Evolutionary conservation across 2,113 vertebrate species (phyloP).

Genomic region (Neolamprologus kungweensis): DNA sequence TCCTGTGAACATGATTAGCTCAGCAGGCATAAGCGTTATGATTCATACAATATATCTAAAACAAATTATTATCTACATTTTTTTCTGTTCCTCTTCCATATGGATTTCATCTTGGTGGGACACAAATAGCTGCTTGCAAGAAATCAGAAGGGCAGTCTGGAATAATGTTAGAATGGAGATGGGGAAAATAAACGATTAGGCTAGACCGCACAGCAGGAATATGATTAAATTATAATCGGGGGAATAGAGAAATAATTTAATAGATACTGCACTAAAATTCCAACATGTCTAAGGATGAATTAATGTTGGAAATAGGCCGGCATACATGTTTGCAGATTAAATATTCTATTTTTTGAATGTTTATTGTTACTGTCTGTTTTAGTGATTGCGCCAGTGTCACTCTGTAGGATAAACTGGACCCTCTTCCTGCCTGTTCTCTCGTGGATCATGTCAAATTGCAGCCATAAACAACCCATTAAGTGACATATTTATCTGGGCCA

Average conservation of each 20-base stretch:
- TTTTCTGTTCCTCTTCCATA: neutral
- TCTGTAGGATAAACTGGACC: neutral
- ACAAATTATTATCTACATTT: neutral
- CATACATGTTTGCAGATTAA: neutral
- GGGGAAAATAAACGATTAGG: neutral
- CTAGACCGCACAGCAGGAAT: neutral
- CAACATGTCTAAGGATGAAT: neutral
- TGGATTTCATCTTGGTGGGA: neutral
- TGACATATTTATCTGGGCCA: conserved; percentile 77
- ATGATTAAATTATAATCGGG: neutral
- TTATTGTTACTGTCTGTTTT: neutral
- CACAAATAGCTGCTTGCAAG: neutral
- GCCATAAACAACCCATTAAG: conserved; percentile 75
- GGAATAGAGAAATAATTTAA: neutral
- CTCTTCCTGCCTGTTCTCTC: conserved; percentile 39
- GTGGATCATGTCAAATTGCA: conserved; percentile 65
- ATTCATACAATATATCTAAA: neutral
- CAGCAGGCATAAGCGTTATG: rapidly evolving
- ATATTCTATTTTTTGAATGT: neutral
- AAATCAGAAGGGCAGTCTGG: neutral
- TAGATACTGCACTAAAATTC: neutral
- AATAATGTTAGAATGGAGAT: neutral
- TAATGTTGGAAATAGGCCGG: neutral
- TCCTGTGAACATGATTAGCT: neutral
- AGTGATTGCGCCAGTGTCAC: neutral